These are phyloP conservation scores for Chironomus tepperi DNA, from an alignment of 1,140 invertebrate species.

Conservation along the genomic window DNA sequence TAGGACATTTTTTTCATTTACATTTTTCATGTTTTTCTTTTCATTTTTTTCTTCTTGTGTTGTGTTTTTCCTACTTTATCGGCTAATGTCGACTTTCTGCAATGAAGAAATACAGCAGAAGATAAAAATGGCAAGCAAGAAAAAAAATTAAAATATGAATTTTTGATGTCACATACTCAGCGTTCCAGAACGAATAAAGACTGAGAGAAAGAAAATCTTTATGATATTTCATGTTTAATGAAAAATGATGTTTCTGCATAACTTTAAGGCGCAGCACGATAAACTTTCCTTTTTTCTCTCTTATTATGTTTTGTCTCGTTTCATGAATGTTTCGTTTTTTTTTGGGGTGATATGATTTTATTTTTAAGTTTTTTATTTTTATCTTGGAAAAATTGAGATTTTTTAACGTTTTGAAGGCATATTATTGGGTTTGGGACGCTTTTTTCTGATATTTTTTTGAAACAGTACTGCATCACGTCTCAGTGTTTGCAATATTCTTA, in stretches of 20 bases:
- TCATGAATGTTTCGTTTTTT: too few species aligned
- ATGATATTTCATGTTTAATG: neutral
- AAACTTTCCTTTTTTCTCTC: neutral
- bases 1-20: conserved; percentile 15
- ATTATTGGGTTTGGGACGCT: too few species aligned
- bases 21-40: neutral
- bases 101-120: neutral
- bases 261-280: neutral
- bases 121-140: too few species aligned
- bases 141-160: conserved; percentile 22
- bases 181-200: neutral
- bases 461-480: too few species aligned
- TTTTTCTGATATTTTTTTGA: too few species aligned
- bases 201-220: conserved; percentile 1
- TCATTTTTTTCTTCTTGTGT: too few species aligned
- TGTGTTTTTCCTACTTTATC: neutral
- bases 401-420: too few species aligned
- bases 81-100: neutral
- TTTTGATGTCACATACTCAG: conserved; percentile 11
- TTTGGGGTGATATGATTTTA: too few species aligned
- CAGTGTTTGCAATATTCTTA: too few species aligned
- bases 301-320: too few species aligned
- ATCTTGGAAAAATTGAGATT: too few species aligned
- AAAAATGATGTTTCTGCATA: conserved; percentile 3
- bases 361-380: too few species aligned